Conservation (phyloP, 2,113 vertebrate species). For the Dinomys branickii region DNA sequence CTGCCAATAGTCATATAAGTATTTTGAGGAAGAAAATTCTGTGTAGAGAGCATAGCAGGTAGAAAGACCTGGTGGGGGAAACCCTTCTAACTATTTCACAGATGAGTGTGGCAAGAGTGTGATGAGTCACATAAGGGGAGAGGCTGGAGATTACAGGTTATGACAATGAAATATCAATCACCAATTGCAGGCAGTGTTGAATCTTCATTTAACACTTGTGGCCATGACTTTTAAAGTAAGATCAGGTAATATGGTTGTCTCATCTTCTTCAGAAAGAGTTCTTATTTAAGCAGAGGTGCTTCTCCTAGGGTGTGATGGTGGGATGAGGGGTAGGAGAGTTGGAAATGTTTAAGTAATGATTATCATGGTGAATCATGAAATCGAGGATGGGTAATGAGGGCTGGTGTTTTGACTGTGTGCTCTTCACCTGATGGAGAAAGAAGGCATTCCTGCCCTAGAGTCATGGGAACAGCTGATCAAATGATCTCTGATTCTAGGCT, state of each 20-base stretch:
- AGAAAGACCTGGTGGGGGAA: background rate
- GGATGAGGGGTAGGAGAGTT: background rate
- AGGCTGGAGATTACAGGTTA: background rate
- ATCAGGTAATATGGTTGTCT: background rate
- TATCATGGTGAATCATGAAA: background rate
- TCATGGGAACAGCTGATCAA: background rate
- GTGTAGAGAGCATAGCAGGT: background rate
- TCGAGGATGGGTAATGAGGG: background rate
- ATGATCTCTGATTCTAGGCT: background rate
- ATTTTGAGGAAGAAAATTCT: background rate
- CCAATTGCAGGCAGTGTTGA: background rate
- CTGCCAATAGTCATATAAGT: background rate
- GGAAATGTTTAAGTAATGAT: background rate
- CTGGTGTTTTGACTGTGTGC: background rate
- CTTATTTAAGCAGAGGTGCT: background rate
- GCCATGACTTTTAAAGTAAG: background rate
- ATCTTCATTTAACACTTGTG: background rate
- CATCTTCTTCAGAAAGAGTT: background rate
- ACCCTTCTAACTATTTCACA: background rate
- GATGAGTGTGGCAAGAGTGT: background rate
- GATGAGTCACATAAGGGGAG: background rate
- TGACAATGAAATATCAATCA: background rate
- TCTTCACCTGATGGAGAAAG: background rate
- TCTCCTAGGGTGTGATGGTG: background rate
- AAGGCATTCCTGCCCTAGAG: background rate